Evolutionary conservation across 2,113 vertebrate genomes (phyloP).

Genomic region (Dasyprocta punctata): DNA sequence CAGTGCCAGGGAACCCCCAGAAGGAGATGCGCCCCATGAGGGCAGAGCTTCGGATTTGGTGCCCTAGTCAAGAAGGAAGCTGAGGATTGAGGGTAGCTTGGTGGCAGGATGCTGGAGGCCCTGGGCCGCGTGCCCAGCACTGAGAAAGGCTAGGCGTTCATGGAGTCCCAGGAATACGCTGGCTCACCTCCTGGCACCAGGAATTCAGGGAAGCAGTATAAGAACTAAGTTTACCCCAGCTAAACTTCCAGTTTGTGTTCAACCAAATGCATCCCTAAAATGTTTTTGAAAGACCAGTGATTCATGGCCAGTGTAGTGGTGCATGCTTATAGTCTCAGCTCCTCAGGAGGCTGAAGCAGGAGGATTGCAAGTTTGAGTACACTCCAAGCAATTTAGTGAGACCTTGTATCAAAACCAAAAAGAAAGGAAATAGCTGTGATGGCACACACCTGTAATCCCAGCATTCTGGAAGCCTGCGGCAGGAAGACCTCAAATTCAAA

Average conservation of each 20-base stretch:
- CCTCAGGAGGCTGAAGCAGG: neutral
- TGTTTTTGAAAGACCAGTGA: neutral
- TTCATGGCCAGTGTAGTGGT: neutral
- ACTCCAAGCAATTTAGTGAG: neutral
- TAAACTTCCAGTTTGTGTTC: too few relatives aligned
- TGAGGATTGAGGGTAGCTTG: neutral
- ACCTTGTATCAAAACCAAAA: neutral
- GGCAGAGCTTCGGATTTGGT: fast-evolving
- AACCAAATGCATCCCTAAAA: neutral
- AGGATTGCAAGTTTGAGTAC: neutral
- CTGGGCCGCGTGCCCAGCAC: neutral
- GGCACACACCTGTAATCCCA: neutral
- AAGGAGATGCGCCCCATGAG: too few relatives aligned
- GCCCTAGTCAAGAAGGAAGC: neutral
- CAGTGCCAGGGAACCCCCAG: neutral
- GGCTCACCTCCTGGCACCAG: neutral
- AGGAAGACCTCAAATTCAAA: neutral
- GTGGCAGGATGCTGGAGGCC: neutral
- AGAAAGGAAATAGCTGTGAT: neutral
- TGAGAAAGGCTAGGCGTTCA: neutral
- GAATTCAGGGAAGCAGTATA: neutral
- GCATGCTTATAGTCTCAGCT: neutral
- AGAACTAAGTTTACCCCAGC: neutral
- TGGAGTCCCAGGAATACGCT: neutral
- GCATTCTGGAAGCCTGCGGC: neutral